Base-by-base conservation (phyloP, 1,140 invertebrate species). In the Galendromus occidentalis region DNA sequence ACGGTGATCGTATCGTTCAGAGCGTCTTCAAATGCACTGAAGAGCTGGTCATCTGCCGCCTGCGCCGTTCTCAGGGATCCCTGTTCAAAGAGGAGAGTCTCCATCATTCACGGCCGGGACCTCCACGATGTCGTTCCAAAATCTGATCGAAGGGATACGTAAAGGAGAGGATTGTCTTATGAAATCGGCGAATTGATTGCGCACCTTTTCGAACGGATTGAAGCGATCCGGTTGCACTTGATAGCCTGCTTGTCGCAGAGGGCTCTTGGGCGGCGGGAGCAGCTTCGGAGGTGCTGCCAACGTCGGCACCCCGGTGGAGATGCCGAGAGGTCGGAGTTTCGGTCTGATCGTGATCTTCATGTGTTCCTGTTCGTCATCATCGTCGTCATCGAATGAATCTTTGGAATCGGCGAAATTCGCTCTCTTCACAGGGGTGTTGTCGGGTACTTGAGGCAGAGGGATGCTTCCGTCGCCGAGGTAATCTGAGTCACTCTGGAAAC, bases 121-220 rank as follows among this genome's bases (percentile, higher is more conserved):
- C 6, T 7, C 65, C n/a, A 44, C 42, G 14, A 44, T 14, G 42
- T n/a, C n/a, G n/a, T n/a, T n/a, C n/a, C n/a, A n/a, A n/a, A n/a
- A n/a, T n/a, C n/a, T n/a, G n/a, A n/a, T n/a, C n/a, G n/a, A n/a
- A n/a, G n/a, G n/a, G n/a, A n/a, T n/a, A n/a, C n/a, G n/a, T n/a
- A n/a, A n/a, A n/a, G n/a, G n/a, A n/a, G n/a, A n/a, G n/a, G n/a
- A n/a, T n/a, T n/a, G n/a, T n/a, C n/a, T n/a, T n/a, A n/a, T n/a
- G n/a, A n/a, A 39, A 72, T 68, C 64, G 71, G 72, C 29, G 70
- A 75, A 79, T 29, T 74, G 79, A 63, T 82, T 1, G 9, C 22
- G n/a, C 33, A 59, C 81, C 69, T 85, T 84, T 73, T 90, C 86
- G 73, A 92, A 92, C 0, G 89, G 90, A 76, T 87, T 86, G 69